A percentile compares a stretch with the other conserved stretches of the same genome.
Conservation (phyloP, 30 jellyfish, hydroid and myxozoan species). For the Pelagia noctiluca region DNA sequence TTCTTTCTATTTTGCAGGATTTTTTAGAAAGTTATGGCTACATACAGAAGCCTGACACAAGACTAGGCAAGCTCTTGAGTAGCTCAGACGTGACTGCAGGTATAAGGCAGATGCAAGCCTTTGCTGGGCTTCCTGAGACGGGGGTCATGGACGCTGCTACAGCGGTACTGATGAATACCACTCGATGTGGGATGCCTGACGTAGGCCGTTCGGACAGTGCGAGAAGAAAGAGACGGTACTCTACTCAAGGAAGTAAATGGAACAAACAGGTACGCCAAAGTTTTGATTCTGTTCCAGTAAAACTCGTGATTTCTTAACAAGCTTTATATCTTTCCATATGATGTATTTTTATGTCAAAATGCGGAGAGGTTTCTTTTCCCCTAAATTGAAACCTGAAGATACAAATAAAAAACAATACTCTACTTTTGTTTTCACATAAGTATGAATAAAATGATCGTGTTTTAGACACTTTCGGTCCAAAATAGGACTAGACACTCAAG, state of each 20-base stretch:
- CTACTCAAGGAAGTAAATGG: conserved; percentile 87
- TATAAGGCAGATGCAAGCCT: conserved; percentile 72
- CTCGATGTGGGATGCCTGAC: conserved; percentile 96
- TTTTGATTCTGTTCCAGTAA: no score
- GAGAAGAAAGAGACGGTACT: conserved; percentile 81
- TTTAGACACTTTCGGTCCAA: no score
- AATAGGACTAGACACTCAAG: no score
- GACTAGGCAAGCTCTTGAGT: conserved; percentile 29
- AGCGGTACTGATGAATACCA: conserved; percentile 58
- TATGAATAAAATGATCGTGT: no score
- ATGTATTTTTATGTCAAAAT: no score
- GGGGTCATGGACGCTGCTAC: conserved; percentile 85
- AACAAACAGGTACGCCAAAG: conserved; percentile 59
- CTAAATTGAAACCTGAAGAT: no score
- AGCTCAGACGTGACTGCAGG: conserved; percentile 28
- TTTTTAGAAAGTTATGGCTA: conserved; percentile 59
- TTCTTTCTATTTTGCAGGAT: conserved; percentile 15
- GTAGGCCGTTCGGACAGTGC: conserved; percentile 62
- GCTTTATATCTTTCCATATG: no score
- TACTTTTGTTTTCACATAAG: no score
- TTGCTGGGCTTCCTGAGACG: conserved; percentile 78
- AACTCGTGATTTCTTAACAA: no score
- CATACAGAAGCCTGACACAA: conserved; percentile 34
- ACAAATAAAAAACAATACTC: no score
- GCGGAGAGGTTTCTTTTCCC: no score